Conservation (phyloP, 2,797 vertebrate genomes). For the Pangasius sanitwongsei region DNA sequence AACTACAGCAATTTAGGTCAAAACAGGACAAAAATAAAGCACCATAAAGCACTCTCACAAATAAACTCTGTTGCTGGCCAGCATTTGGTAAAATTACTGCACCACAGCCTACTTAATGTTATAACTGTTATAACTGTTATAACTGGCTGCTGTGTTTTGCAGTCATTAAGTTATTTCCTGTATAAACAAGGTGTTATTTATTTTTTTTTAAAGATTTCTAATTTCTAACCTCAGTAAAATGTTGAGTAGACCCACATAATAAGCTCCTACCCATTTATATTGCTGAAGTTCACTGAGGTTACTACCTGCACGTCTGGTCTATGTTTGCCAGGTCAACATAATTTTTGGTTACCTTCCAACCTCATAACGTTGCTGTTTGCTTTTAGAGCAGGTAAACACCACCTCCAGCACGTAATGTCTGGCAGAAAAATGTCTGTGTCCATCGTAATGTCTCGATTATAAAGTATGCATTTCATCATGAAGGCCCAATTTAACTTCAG, state of each 20-base stretch:
- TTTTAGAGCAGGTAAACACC: constrained; percentile 46
- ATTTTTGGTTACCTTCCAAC: constrained; percentile 9
- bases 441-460: constrained; percentile 39
- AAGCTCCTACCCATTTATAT: background rate
- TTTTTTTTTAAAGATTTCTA: background rate
- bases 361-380: constrained; percentile 38
- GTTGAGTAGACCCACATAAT: background rate
- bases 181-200: background rate
- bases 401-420: constrained; percentile 39
- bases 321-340: constrained; percentile 16
- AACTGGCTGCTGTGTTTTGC: background rate
- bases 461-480: constrained; percentile 31
- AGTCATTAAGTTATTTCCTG: too few species aligned
- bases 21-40: constrained; percentile 30
- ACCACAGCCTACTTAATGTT: background rate
- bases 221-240: background rate
- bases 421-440: constrained; percentile 15
- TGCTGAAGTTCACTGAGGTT: background rate
- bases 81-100: background rate
- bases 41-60: background rate
- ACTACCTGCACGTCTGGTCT: constrained; percentile 12
- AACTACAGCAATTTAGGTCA: constrained; percentile 26
- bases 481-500: constrained; percentile 1
- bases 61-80: background rate
- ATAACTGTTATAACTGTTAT: background rate